Percentiles rank a stretch among this genome's conserved stretches.
Conservation (phyloP, 2,888 invertebrate species). For the Hirtodrosophila cameraria region DNA sequence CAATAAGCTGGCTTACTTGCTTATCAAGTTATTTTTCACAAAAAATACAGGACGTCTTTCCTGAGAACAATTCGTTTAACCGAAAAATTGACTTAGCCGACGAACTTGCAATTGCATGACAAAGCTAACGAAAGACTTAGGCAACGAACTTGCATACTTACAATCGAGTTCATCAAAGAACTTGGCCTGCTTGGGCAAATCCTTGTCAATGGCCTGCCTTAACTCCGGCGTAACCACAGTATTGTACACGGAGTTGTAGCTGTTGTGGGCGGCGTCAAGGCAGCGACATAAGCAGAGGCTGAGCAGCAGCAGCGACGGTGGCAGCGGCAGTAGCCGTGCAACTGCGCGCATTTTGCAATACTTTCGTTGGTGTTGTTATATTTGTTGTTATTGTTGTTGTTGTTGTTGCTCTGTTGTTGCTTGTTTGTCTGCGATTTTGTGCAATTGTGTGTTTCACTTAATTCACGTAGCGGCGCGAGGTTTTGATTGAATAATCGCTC, state of each 20-base stretch:
- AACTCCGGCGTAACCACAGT: slow-evolving; percentile 77
- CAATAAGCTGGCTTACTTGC: background rate
- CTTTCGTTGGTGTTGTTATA: slow-evolving; percentile 54
- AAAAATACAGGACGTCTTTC: too few species aligned
- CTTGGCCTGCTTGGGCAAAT: slow-evolving; percentile 85
- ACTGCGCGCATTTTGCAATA: slow-evolving; percentile 70
- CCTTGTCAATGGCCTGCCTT: slow-evolving; percentile 81
- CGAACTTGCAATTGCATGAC: slow-evolving; percentile 26
- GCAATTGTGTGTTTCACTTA: slow-evolving; percentile 73
- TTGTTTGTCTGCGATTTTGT: slow-evolving; percentile 62
- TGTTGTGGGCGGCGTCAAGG: slow-evolving; percentile 51
- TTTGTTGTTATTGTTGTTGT: slow-evolving; percentile 10
- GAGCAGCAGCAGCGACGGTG: slow-evolving; percentile 25
- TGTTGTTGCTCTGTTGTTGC: slow-evolving; percentile 29
- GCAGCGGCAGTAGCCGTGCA: slow-evolving; percentile 52
- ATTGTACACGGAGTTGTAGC: slow-evolving; percentile 82
- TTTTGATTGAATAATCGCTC: slow-evolving; percentile 78
- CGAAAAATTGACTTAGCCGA: slow-evolving; percentile 47
- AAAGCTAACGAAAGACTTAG: slow-evolving; percentile 35
- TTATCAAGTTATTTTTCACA: too few species aligned
- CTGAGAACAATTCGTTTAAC: too few species aligned
- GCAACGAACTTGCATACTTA: slow-evolving; percentile 85
- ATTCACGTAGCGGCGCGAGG: slow-evolving; percentile 73
- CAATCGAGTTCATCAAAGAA: slow-evolving; percentile 89
- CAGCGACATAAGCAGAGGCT: slow-evolving; percentile 16